Base-by-base conservation (phyloP, 1,140 invertebrate species). In the Drosophila takahashii region DNA sequence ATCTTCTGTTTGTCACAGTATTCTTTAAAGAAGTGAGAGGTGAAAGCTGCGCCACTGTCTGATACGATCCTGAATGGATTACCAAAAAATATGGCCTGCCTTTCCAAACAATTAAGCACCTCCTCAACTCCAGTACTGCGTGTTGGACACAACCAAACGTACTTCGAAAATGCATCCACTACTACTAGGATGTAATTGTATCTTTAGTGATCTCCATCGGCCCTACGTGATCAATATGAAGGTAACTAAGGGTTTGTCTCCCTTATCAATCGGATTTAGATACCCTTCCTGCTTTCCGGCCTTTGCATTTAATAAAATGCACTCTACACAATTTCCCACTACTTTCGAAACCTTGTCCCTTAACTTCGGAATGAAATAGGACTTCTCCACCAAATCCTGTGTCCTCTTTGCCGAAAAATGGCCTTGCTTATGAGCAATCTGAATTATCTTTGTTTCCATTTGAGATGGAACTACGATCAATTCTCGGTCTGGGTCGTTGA, bases 191-290 rank as follows among this genome's bases (percentile, higher is more conserved):
- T 27, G 13, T 48, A 13, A 48, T 48, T 47, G 22, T n/a, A 26
- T 13, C 22, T 11, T 76, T 76, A 0, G 91, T 91, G 8, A 70
- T 32, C 22, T 70, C 48, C 10, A 93, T 51, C 2, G 92, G 93
- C 51, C 93, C 92, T 3, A 79, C 27, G 16, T 70, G 59, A 48
- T 79, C 65, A 11, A 75, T 44, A 34, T 79, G 39, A 41, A 59
- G 2, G 90, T 90, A 27, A 44, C 16, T 3, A 91, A 22, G 2
- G 59, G 67, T 39, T 42, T 42, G 36, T 39, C 36, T 39, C 13
- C 36, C 36, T 39, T 39, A 39, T 39, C 13, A 39, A 39, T 39
- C 1, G 36, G 13, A 39, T 39, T 39, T 13, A 15, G 36, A 37
- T 37, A 37, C 6, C 27, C 27, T 37, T 13, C 36, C 13, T 37